Percentiles rank a stretch among this genome's conserved stretches.
phyloP scores from a whole-genome alignment of 2,888 invertebrate species.

The Synergus laeviventris region DNA sequence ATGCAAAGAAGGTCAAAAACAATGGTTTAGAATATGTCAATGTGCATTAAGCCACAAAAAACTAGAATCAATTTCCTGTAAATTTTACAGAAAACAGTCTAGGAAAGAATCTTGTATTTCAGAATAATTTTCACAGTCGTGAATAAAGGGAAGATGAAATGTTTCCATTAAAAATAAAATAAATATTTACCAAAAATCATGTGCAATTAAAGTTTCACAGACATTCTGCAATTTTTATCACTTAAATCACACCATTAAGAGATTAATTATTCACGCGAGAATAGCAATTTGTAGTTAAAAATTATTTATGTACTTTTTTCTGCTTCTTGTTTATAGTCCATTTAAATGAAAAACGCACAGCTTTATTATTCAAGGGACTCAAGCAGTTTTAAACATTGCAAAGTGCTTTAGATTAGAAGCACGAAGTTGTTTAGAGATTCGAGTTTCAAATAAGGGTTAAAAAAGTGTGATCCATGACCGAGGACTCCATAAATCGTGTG shows the following conservation, averaged over 20 bases:
- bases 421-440: conserved; percentile 24
- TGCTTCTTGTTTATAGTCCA: neutral
- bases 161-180: neutral
- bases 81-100: too few species aligned
- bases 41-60: too few species aligned
- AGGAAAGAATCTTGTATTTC: too few species aligned
- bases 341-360: neutral
- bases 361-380: neutral
- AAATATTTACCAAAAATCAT: neutral
- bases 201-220: neutral
- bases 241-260: neutral
- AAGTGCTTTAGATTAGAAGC: neutral
- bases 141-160: neutral
- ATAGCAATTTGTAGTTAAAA: neutral
- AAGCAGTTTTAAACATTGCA: neutral
- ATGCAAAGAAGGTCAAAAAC: too few species aligned
- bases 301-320: neutral
- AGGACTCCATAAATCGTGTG: conserved; percentile 13
- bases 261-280: neutral
- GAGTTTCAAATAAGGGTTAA: neutral
- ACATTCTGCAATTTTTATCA: neutral
- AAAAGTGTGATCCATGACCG: conserved; percentile 22
- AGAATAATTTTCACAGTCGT: too few species aligned
- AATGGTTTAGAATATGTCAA: too few species aligned
- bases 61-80: too few species aligned